Conservation (phyloP, 2,113 vertebrate genomes). For the Arenaria interpres region DNA sequence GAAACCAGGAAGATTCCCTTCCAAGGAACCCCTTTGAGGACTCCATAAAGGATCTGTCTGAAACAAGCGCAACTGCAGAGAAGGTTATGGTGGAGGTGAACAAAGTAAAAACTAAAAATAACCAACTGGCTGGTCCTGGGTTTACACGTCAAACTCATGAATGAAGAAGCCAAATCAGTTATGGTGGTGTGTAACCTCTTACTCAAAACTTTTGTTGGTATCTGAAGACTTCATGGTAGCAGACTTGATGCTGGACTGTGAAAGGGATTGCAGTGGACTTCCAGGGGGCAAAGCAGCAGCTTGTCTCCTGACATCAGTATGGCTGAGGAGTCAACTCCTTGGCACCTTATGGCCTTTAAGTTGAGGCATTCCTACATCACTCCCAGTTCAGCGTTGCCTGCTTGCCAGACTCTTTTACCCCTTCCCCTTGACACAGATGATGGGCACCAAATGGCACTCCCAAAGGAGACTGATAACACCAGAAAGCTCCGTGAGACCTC, state of each 20-base stretch:
- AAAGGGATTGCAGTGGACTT: not conserved
- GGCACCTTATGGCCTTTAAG: not conserved
- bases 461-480: not conserved
- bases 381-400: not conserved
- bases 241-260: not conserved
- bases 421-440: not conserved
- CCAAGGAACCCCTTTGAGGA: rapidly evolving
- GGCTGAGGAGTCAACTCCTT: not conserved
- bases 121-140: too few relatives aligned
- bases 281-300: too few relatives aligned
- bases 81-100: not conserved
- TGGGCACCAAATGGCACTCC: not conserved
- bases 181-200: not conserved
- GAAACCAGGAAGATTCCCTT: rapidly evolving
- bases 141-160: not conserved
- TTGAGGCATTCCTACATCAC: not conserved
- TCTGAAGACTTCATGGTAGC: not conserved
- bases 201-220: not conserved
- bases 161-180: not conserved
- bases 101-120: not conserved
- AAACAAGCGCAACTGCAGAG: not conserved
- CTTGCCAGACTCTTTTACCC: not conserved
- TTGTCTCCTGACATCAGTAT: too few relatives aligned
- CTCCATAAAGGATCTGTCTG: not conserved
- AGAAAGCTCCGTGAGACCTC: not conserved